Base-by-base conservation (phyloP, 92 coral and sea anemone genomes). In the Parazoanthus swiftii region DNA sequence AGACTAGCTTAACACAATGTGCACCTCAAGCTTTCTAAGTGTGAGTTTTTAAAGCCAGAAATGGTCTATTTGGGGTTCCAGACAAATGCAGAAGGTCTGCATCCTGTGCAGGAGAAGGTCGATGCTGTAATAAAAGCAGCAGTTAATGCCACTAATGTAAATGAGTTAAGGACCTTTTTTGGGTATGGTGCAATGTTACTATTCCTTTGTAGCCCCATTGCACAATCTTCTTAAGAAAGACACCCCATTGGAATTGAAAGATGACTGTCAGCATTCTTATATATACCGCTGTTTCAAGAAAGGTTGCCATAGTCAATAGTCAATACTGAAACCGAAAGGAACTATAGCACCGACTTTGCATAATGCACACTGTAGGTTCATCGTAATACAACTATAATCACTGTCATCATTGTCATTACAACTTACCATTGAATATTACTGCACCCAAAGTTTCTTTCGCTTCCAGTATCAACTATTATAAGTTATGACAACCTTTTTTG, bases 151-250 rank as follows among this genome's bases (percentile, higher is more conserved):
- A 35, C 65, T 63, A 51, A 91, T 91, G 92, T 85, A 66, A 89
- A 85, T 58, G 91, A 93, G 89, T 56, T 93, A 48, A 91, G 89
- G 43, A 89, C 92, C 25, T 91, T 91, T 88, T 72, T 93, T 29
- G 10, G 94, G 92, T 67, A 91, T 89, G 92, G 72, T 86, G 70
- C 91, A 89, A 77, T 93, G 86, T 68, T 93, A 91, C 88, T 85
- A 29, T 82, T 88, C 89, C 48, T 92, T 89, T 92, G 42, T 93
- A 79, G 90, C 89, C 85, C 95, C 95, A 18, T 67, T 92, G 36
- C 90, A 90, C 81, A 65, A 82, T 7, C 92, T 90, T 37, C 65
- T 91, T 26, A 88, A 89, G 65, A 89, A 92, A 50, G 76, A 36
- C 16, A 46, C 35, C 35, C 50, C 38, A 36, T 91, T 90, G 93